These are phyloP conservation scores for Portunus trituberculatus DNA, from an alignment of 1,140 invertebrate genomes.

Conservation along the genomic window DNA sequence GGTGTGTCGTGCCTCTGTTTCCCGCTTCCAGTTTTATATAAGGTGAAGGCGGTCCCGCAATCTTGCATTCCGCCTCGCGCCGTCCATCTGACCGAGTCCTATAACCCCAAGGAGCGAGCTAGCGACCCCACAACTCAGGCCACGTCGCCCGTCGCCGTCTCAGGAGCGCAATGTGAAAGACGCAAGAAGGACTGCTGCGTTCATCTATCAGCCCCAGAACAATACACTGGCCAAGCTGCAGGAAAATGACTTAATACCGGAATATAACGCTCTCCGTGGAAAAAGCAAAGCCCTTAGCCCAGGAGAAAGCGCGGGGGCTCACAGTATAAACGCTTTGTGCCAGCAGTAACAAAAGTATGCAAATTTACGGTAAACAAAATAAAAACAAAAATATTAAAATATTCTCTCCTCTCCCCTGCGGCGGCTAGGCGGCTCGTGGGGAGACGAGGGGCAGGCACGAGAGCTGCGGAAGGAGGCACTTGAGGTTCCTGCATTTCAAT, in stretches of 20 bases:
- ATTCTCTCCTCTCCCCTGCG: not conserved
- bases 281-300: too few relatives aligned
- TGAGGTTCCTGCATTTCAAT: too few relatives aligned
- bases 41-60: conserved; percentile 24
- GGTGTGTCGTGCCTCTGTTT: conserved; percentile 29
- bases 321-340: not conserved
- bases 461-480: not conserved
- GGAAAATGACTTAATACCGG: not conserved
- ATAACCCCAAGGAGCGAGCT: conserved; percentile 32
- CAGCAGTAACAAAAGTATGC: not conserved
- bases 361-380: conserved; percentile 15
- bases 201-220: not conserved
- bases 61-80: conserved; percentile 58
- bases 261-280: not conserved
- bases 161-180: not conserved
- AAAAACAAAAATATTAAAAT: conserved; percentile 24
- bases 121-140: conserved; percentile 29
- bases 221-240: not conserved
- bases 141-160: not conserved
- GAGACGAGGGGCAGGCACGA: not conserved
- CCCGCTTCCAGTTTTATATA: conserved; percentile 50
- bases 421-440: not conserved
- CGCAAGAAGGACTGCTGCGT: not conserved
- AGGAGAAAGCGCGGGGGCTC: not conserved
- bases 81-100: not conserved